phyloP scores from a whole-genome alignment of 2,113 vertebrate species.

The Dunckerocampus dactyliophorus region DNA sequence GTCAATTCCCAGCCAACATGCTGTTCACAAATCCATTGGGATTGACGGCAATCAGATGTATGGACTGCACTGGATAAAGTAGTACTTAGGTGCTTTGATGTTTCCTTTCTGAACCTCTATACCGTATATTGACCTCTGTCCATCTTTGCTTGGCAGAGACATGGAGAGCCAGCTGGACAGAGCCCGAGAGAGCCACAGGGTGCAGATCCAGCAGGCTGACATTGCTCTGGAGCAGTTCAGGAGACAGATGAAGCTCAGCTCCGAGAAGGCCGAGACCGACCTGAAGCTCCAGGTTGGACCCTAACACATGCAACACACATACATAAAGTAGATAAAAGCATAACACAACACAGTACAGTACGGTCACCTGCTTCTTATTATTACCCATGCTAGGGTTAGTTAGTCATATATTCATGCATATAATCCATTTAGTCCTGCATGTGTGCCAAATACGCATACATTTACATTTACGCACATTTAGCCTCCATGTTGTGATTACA shows the following conservation, averaged over 20 bases:
- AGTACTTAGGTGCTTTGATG: too few species aligned
- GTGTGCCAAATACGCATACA: neutral
- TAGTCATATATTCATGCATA: neutral
- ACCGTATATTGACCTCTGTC: neutral
- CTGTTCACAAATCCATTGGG: too few species aligned
- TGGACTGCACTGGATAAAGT: too few species aligned
- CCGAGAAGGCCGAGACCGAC: slow-evolving; percentile 86
- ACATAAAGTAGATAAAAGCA: slow-evolving; percentile 1
- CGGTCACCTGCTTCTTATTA: slow-evolving; percentile 13
- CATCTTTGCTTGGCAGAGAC: slow-evolving; percentile 78
- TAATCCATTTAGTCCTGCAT: neutral
- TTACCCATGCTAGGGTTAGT: neutral
- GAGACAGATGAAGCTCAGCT: slow-evolving; percentile 90
- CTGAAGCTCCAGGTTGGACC: slow-evolving; percentile 88
- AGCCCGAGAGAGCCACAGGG: slow-evolving; percentile 80
- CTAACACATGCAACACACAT: slow-evolving; percentile 1
- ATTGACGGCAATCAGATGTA: too few species aligned
- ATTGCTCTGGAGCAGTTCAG: slow-evolving; percentile 88
- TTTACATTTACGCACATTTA: neutral
- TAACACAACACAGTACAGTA: neutral
- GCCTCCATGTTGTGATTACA: neutral
- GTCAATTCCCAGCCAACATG: too few species aligned
- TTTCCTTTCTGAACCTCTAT: neutral
- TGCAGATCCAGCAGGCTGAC: slow-evolving; percentile 88
- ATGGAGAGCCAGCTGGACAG: slow-evolving; percentile 82